These are phyloP conservation scores for Acrocephalus kingi DNA, from an alignment of 2,113 vertebrate species.

Conservation along the genomic window DNA sequence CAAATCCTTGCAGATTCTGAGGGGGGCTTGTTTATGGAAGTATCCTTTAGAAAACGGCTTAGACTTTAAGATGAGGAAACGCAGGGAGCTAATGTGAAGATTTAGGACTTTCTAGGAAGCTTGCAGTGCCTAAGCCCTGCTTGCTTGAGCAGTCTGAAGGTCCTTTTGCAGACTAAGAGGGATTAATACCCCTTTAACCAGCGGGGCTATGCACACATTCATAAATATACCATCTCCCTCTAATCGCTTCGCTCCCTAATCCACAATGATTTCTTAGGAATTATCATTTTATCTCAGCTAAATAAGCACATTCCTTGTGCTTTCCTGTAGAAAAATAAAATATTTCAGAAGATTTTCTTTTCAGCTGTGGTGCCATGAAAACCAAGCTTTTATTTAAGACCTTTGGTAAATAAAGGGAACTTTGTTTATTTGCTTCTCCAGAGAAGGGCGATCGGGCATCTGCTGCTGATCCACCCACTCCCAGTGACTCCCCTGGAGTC, in stretches of 20 bases:
- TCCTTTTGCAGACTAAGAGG: conserved; percentile 96
- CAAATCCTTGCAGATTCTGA: conserved; percentile 87
- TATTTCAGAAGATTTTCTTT: conserved; percentile 74
- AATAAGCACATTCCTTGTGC: conserved; percentile 90
- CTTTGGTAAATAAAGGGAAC: conserved; percentile 45
- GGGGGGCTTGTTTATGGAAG: conserved; percentile 88
- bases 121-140: conserved; percentile 91
- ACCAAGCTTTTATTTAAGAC: conserved; percentile 52
- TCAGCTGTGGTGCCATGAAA: conserved; percentile 23
- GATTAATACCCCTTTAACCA: conserved; percentile 99
- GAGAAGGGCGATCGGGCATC: background rate
- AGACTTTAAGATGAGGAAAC: conserved; percentile 92
- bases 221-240: conserved; percentile 71
- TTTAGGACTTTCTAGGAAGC: conserved; percentile 93
- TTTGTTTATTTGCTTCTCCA: background rate
- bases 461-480: background rate
- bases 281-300: conserved; percentile 89
- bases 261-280: conserved; percentile 88
- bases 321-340: conserved; percentile 76
- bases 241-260: conserved; percentile 88
- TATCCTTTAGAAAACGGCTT: conserved; percentile 96
- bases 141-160: conserved; percentile 88
- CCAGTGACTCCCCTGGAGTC: background rate
- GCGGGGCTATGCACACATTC: conserved; percentile 84
- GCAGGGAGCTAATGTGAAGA: conserved; percentile 95